Evolutionary conservation across 92 coral and sea anemone genomes (phyloP), one percentile per base, ranked within the genome.

Genomic region (Heteractis magnifica): DNA sequence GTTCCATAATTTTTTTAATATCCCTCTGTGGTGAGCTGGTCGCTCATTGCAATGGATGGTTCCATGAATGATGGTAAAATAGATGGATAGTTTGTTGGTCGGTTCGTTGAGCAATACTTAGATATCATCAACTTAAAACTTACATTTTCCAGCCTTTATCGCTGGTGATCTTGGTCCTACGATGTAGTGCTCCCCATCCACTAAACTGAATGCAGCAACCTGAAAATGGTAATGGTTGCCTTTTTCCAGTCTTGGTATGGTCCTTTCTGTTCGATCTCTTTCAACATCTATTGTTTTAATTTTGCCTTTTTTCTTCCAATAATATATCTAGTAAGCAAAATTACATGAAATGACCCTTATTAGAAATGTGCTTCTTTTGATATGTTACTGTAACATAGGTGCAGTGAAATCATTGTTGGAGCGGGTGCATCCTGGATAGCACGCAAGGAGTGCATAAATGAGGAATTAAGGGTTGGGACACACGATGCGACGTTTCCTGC

Each of bases 141-240:
- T 76, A 93, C 97, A 81, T 89, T 85, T 85, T 11, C 97, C 97
- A 21, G 92, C 89, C 6, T 78, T 86, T 53, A 83, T 86, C 6
- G 82, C 80, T 7, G 84, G 62, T 19, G 94, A 91, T 11, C 92
- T 88, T 48, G 93, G 94, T 14, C 97, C 97, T 76, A 93, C 50
- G n/a, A 87, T 82, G 82, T 86, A 89, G 34, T 91, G 94, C 8
- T 84, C 84, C 2, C 90, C 87, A 51, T 81, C 81, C 12, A 93
- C 89, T 77, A 85, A 75, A 76, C 90, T 88, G 53, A 90, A 89
- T 4, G 91, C 94, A 5, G 94, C 90, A 8, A 93, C 87, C 81
- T 93, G 93, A 77, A 93, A 93, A 58, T 76, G 80, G 65, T 89
- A 76, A 5, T 84, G 26, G 18, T 72, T 64, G 16, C 90, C 91